Evolutionary conservation across 2,113 vertebrate genomes (phyloP).

Genomic region (Corythornis cristatus): DNA sequence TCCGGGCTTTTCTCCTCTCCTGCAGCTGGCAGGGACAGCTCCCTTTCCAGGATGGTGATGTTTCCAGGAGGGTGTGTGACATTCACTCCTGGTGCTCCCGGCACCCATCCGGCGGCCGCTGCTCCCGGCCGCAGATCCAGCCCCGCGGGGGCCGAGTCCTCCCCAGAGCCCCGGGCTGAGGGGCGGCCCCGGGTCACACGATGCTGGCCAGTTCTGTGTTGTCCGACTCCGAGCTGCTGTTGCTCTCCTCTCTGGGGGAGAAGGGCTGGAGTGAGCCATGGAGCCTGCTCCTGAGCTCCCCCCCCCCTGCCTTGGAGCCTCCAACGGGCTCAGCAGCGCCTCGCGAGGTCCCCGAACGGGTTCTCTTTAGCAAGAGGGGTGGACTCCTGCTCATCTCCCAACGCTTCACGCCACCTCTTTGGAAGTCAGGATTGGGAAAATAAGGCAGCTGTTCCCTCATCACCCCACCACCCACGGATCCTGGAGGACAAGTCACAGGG

Average conservation of each 20-base stretch:
- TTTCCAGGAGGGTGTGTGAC: no score
- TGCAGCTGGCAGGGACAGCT: background rate
- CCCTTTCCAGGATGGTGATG: no score
- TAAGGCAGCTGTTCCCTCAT: background rate
- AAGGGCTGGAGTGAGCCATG: rapidly evolving
- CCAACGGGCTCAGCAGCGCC: rapidly evolving
- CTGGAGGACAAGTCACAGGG: background rate
- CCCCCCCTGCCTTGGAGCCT: background rate
- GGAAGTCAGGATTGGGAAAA: background rate
- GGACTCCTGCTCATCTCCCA: rapidly evolving
- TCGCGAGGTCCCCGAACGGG: rapidly evolving
- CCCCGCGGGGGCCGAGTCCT: background rate
- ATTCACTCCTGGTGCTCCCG: no score
- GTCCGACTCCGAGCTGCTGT: conserved; percentile 78
- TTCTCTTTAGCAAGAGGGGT: background rate
- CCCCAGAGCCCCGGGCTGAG: background rate
- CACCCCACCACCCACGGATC: background rate
- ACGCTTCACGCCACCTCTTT: background rate
- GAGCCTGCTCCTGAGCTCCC: background rate
- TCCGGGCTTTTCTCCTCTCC: background rate
- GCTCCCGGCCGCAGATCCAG: background rate
- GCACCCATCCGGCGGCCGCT: no score
- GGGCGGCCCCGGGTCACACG: conserved; percentile 44
- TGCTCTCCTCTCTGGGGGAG: conserved; percentile 57
- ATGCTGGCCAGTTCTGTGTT: conserved; percentile 82